phyloP scores from a whole-genome alignment of 2,113 vertebrate species.

The Pseudorhombus dupliciocellatus region DNA sequence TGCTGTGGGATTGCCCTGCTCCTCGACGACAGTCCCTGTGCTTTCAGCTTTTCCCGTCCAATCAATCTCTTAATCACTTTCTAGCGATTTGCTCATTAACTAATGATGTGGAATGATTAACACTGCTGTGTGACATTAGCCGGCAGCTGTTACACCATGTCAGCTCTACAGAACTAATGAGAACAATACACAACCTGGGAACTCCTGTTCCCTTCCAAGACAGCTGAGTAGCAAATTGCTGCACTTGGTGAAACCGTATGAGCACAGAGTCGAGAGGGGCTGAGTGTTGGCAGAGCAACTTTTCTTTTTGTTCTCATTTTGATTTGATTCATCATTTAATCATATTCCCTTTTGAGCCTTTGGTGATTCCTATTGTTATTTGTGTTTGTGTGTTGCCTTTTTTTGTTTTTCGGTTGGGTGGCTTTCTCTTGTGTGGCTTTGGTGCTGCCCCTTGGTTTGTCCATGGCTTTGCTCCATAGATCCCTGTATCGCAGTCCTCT shows the following conservation, averaged over 20 bases:
- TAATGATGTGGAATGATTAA: slow-evolving; percentile 71
- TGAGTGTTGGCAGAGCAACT: slow-evolving; percentile 27
- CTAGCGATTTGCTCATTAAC: slow-evolving; percentile 66
- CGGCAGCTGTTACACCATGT: slow-evolving; percentile 63
- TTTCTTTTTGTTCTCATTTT: slow-evolving; percentile 42
- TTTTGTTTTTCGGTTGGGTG: slow-evolving; percentile 37
- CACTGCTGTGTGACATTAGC: slow-evolving; percentile 58
- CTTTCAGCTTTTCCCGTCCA: slow-evolving; percentile 53
- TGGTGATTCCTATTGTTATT: slow-evolving; percentile 78
- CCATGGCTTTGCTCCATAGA: slow-evolving; percentile 91
- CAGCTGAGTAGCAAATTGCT: slow-evolving; percentile 27
- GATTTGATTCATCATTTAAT: slow-evolving; percentile 53
- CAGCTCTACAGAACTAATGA: slow-evolving; percentile 48
- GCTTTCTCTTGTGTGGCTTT: slow-evolving; percentile 84
- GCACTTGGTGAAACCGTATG: slow-evolving; percentile 6
- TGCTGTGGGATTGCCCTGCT: slow-evolving; percentile 20
- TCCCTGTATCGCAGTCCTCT: slow-evolving; percentile 96
- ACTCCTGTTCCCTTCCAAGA: slow-evolving; percentile 25
- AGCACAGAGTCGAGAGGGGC: slow-evolving; percentile 38
- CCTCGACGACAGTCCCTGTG: slow-evolving; percentile 42
- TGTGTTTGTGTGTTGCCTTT: slow-evolving; percentile 19
- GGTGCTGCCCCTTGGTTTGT: slow-evolving; percentile 81
- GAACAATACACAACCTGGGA: slow-evolving; percentile 51
- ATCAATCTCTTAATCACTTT: slow-evolving; percentile 68
- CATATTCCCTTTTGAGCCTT: slow-evolving; percentile 54